These are phyloP conservation scores for Pristionchus entomophagus DNA, from an alignment of 2,888 invertebrate species.

Conservation along the genomic window DNA sequence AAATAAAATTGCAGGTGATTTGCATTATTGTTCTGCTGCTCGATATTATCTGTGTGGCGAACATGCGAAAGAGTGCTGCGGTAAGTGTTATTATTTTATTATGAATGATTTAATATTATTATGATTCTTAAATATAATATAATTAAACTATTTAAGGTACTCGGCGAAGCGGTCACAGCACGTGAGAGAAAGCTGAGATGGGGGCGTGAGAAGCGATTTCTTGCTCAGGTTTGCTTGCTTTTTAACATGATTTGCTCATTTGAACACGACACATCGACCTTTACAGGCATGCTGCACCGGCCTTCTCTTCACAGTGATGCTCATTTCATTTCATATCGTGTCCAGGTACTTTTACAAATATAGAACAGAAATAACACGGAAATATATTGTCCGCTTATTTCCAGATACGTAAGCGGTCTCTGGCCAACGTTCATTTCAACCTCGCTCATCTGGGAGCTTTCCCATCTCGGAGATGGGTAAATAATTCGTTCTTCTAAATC, in stretches of 20 bases:
- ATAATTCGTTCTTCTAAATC: neutral
- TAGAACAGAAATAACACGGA: no score
- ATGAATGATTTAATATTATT: no score
- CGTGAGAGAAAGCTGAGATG: neutral
- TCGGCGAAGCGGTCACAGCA: neutral
- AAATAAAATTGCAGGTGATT: neutral
- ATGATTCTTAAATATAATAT: neutral
- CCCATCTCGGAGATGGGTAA: conserved; percentile 32
- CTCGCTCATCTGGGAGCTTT: conserved; percentile 25
- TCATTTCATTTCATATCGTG: neutral
- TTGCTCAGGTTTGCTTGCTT: neutral
- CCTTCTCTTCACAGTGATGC: conserved; percentile 28
- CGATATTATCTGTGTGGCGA: neutral
- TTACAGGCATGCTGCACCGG: conserved; percentile 34
- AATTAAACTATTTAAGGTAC: neutral
- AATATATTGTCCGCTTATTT: neutral
- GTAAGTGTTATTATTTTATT: neutral
- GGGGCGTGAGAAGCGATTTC: neutral
- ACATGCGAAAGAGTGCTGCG: neutral
- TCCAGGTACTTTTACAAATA: no score
- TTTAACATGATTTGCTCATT: neutral
- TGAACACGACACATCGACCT: neutral
- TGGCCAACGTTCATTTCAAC: conserved; percentile 35
- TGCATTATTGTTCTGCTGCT: neutral
- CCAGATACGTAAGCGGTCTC: neutral